Conservation (phyloP, 1,140 invertebrate genomes). For the Papilio polyxenes region DNA sequence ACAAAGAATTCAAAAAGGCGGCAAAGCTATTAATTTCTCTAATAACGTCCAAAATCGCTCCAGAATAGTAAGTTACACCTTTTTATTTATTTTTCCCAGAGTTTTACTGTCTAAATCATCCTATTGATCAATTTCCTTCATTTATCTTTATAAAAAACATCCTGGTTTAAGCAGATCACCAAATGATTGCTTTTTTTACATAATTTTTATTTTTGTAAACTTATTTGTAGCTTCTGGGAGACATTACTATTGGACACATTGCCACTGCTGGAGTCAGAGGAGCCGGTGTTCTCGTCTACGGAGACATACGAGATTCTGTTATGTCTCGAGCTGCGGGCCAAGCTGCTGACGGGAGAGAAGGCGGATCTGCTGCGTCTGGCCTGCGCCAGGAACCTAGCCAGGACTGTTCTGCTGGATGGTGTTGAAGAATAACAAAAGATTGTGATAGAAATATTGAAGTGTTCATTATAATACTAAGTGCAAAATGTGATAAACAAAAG, state of each 20-base stretch:
- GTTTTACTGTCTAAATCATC: not conserved
- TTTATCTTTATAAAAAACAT: too few relatives aligned
- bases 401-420: constrained; percentile 61
- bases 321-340: constrained; percentile 85
- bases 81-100: not conserved
- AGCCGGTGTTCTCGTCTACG: constrained; percentile 87
- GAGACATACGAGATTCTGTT: constrained; percentile 91
- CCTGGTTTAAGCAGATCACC: too few relatives aligned
- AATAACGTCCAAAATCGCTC: constrained; percentile 91
- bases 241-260: constrained; percentile 90
- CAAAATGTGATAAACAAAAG: not conserved
- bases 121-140: too few relatives aligned
- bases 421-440: constrained; percentile 40
- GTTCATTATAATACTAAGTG: too few relatives aligned
- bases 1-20: constrained; percentile 87
- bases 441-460: not conserved
- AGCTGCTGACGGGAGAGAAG: constrained; percentile 80
- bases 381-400: constrained; percentile 86
- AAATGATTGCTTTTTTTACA: constrained; percentile 4
- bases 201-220: constrained; percentile 11
- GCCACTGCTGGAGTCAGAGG: constrained; percentile 89
- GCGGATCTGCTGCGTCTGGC: constrained; percentile 85
- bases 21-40: constrained; percentile 88
- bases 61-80: constrained; percentile 88
- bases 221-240: constrained; percentile 88